Evolutionary conservation across 2,888 invertebrate genomes (phyloP), one percentile per base, ranked within the genome.

Genomic region (Mamestra brassicae): DNA sequence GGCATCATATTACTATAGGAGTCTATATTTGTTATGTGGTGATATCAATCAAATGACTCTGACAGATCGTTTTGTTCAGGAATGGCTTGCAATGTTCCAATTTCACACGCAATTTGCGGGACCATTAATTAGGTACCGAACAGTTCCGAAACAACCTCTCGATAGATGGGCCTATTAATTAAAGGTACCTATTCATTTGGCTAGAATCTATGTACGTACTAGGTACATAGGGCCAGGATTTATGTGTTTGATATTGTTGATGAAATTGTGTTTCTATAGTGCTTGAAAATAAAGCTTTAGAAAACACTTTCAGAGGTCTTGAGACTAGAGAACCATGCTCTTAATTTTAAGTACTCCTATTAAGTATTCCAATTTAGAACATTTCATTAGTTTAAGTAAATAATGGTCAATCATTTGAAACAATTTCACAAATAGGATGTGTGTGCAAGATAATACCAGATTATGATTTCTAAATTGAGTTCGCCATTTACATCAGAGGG

Each of bases 41-140:
- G 61, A 69, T 55, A 80, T 69, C 80, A 84, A 84, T 80, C 81
- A 84, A 80, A 74, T 11, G 57, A 65, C 58, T 74, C 45, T 74
- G 76, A 84, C 81, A 80, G 57, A 80, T 80, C 84, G 66, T 66
- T 84, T 74, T 84, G 81, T 80, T 60, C 63, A n/a, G 13, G 34
- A 74, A 68, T 83, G 60, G 64, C 68, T 62, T 55, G 60, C 67
- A 65, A 55, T 60, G 62, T 68, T 71, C 65, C 82, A 81, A 84
- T 84, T 81, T 76, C 77, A 66, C 77, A 76, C 77, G 66, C 81
- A 84, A 76, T 81, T 84, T 71, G 58, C 66, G 47, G 17, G 11
- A 15, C 58, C 71, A 82, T 82, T 81, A 82, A 84, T 81, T 84
- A 71, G 62, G 47, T 63, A 47, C 45, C 58, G 61, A 60, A 71